Base-by-base conservation (phyloP, 2,113 vertebrate species). In the Hyperopisus bebe region DNA sequence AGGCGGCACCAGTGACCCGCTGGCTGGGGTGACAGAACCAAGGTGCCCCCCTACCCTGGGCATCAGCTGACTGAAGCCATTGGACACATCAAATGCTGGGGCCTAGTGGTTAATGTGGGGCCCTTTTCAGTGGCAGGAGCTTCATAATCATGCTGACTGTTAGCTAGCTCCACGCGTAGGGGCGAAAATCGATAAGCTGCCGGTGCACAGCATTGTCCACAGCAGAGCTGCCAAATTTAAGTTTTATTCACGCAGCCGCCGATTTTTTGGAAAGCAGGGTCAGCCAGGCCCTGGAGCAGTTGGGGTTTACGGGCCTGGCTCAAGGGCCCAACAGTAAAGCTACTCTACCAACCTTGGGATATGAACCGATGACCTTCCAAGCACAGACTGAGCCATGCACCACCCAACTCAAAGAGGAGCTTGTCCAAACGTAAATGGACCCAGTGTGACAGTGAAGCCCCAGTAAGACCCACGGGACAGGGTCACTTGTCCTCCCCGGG, bases 11-110 rank as follows among this genome's bases (percentile, higher is more conserved):
- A n/a, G 44, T 10, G 0, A 58, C 5, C 58, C 2, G 42, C 39
- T 74, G 58, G 74, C 48, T 50, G 88, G 88, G 46, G 46, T 88
- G 44, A 89, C 13, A 50, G 46, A 48, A 10, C 70, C 13, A 27
- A 46, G 24, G 66, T 88, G 50, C 86, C 88, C 86, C 89, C 89
- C 80, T 83, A 47, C 66, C 82, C 42, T 83, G 91, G 89, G 88
- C 80, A 87, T 91, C 27, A 17, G n/a, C 47, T 17, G n/a, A 31
- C 27, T 17, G 27, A 50, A 48, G 50, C 50, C 47, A 51, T 1
- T 39, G 24, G 48, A 87, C 85, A 87, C 50, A 46, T 5, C 4
- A 85, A 50, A 85, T 77, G 3, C 31, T 39, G 70, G 13, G 70
- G 66, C 1, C 11, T 35, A 27, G 3, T 15, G 9, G 66, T 35